These are phyloP conservation scores for Drosophila infuscata DNA, from an alignment of 2,888 invertebrate genomes.

Conservation along the genomic window DNA sequence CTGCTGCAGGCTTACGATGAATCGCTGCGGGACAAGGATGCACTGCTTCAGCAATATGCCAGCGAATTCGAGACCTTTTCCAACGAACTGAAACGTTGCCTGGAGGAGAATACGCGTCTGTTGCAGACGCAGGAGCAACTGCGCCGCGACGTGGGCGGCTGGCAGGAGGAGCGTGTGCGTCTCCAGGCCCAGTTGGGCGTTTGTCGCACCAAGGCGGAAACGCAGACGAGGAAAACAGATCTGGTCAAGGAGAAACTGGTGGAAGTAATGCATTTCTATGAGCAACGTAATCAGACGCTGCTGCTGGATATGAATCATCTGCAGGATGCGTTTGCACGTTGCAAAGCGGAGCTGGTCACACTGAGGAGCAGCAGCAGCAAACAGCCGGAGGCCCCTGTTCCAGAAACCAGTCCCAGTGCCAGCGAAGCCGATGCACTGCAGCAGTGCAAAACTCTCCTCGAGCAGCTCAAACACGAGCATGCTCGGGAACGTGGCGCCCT, in stretches of 20 bases:
- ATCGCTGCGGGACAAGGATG: conserved; percentile 90
- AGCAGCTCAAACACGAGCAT: conserved; percentile 91
- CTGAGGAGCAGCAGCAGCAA: conserved; percentile 63
- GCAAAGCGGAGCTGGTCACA: conserved; percentile 82
- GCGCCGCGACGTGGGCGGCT: conserved; percentile 85
- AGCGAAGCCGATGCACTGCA: conserved; percentile 87
- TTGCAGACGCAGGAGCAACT: conserved; percentile 86
- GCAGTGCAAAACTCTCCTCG: conserved; percentile 91
- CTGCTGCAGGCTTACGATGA: conserved; percentile 92
- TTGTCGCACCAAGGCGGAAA: conserved; percentile 83
- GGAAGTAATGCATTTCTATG: conserved; percentile 90
- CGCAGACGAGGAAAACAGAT: conserved; percentile 88
- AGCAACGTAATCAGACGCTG: conserved; percentile 88
- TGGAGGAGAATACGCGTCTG: conserved; percentile 89
- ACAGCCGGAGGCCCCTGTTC: not conserved
- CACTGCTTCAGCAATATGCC: conserved; percentile 89
- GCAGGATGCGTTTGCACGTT: conserved; percentile 83
- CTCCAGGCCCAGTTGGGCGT: conserved; percentile 83
- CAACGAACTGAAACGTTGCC: conserved; percentile 89
- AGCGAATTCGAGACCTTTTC: conserved; percentile 90
- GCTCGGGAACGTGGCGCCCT: conserved; percentile 86
- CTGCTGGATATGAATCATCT: conserved; percentile 83
- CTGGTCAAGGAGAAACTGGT: conserved; percentile 90
- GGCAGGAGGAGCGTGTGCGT: conserved; percentile 84
- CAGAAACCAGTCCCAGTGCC: conserved; percentile 19